Evolutionary conservation across 1,140 invertebrate species (phyloP).

Genomic region (Polyergus mexicanus): DNA sequence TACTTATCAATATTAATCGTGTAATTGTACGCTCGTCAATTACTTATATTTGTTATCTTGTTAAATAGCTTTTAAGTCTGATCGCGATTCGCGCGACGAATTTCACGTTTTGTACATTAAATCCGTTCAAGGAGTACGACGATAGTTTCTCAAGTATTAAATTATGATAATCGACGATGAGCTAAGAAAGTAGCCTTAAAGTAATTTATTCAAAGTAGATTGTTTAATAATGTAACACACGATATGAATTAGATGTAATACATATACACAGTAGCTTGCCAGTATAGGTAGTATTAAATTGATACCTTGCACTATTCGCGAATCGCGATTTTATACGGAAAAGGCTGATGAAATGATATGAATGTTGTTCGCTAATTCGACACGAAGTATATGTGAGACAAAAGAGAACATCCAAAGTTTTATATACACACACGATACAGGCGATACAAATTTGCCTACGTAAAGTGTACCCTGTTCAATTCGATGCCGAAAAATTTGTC

Average conservation of each 20-base stretch:
- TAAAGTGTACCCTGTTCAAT: slow-evolving; percentile 12
- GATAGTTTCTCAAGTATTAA: slow-evolving; percentile 57
- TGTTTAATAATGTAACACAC: slow-evolving; percentile 54
- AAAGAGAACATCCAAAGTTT: background rate
- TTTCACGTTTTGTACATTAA: slow-evolving; percentile 61
- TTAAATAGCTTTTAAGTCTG: slow-evolving; percentile 3
- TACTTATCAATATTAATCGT: background rate
- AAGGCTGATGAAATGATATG: slow-evolving; percentile 3
- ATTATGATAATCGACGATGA: slow-evolving; percentile 59
- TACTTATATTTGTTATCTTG: slow-evolving; percentile 18
- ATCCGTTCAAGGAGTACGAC: slow-evolving; percentile 18
- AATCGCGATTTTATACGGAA: background rate
- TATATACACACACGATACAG: background rate
- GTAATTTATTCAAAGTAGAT: slow-evolving; percentile 76
- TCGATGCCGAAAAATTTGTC: background rate
- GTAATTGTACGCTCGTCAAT: slow-evolving; percentile 34
- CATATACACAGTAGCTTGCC: slow-evolving; percentile 75
- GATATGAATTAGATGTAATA: slow-evolving; percentile 34
- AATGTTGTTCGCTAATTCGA: background rate
- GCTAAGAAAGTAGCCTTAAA: slow-evolving; percentile 69
- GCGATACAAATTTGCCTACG: background rate
- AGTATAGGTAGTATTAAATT: slow-evolving; percentile 72
- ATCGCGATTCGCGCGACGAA: background rate
- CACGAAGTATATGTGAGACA: background rate
- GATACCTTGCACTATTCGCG: background rate